Base-by-base conservation (phyloP, 2,797 vertebrate genomes). In the Gymnocypris eckloni region DNA sequence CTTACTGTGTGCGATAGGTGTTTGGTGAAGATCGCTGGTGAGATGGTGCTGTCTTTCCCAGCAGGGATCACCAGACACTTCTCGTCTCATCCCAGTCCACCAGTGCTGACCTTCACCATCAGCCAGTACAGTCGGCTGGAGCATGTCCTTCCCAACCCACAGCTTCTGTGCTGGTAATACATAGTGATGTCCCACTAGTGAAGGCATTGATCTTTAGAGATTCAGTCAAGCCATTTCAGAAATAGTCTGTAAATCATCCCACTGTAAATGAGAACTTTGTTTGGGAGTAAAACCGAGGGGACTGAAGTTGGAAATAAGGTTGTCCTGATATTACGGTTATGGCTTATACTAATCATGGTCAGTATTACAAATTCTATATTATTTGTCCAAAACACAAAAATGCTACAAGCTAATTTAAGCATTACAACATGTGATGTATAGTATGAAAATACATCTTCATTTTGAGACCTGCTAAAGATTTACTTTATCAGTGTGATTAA, bases 61-160 rank as follows among this genome's bases (percentile, higher is more conserved):
- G 98, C 98, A 0, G 98, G 98, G 85, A 99, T 99, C 92, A 99
- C 98, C 88, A 96, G 98, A 85, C 98, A 99, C 92, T 99, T 99
- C 90, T 96, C 98, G 87, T 97, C 95, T 92, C 98, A 98, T 90
- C 97, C 97, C 0, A 91, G 94, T 48, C 97, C 97, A 2, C 97
- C 98, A 0, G 92, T 97, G 87, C 96, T 99, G 91, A 97, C 96
- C 83, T 99, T 99, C 89, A 97, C 96, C 1, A 97, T 99, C 93
- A 96, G 96, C 89, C 99, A 97, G 94, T 99, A 96, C 95, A 96
- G 90, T 94, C 92, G 95, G 86, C 95, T 99, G 94, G 98, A 99
- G 93, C 98, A 99, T 67, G 96, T 99, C 90, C 96, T 99, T 91
- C 98, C 98, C 90, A 99, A 99, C 89, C 98, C 98, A 9, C 98